Base-by-base conservation (phyloP, 1,140 invertebrate species). In the Drosophila tsacasi region DNA sequence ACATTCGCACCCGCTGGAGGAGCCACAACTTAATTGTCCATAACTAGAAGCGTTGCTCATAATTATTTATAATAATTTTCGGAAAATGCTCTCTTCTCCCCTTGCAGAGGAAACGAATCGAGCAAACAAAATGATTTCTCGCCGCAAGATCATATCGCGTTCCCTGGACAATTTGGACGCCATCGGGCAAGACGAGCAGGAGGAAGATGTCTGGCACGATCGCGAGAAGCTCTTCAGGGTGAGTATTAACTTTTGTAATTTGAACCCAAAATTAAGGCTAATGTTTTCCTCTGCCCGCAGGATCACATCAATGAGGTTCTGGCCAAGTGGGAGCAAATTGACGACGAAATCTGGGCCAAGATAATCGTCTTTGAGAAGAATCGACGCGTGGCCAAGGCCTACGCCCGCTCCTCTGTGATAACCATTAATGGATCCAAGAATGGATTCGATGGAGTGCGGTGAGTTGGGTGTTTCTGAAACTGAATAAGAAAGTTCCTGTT, bases 291-390 rank as follows among this genome's bases (percentile, higher is more conserved):
- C 7, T 15, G 10, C 40, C 93, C 92, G n/a, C 94, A 99, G 98
- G 98, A 99, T 94, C 98, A 99, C 94, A 98, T 99, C 93, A 97
- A 98, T 91, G 98, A 99, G 94, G 98, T 99, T 47, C 93, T 99
- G 66, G 96, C 98, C 93, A 99, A 99, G 95, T 98, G 98, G 97
- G 97, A 97, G 77, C 97, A 98, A 94, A 98, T 99, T 79, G 98
- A 99, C 91, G 98, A 99, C 92, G 98, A 99, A 93, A 99, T 99
- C 80, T 99, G 98, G 98, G 97, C 98, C 54, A 99, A 99, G 95
- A 97, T 99, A 37, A 98, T 99, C 83, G 97, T 98, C 46, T 96
- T 99, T 91, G 98, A 99, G 93, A 95, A 97, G 90, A 98, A 98
- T 91, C 94, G 97, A 79, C 95, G 98, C 54, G 97, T 99, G 37